A percentile compares a stretch with the other conserved stretches of the same genome.
Evolutionary conservation across 23 tunicate genomes (phyloP).

Genomic region (Trididemnum nubilum): DNA sequence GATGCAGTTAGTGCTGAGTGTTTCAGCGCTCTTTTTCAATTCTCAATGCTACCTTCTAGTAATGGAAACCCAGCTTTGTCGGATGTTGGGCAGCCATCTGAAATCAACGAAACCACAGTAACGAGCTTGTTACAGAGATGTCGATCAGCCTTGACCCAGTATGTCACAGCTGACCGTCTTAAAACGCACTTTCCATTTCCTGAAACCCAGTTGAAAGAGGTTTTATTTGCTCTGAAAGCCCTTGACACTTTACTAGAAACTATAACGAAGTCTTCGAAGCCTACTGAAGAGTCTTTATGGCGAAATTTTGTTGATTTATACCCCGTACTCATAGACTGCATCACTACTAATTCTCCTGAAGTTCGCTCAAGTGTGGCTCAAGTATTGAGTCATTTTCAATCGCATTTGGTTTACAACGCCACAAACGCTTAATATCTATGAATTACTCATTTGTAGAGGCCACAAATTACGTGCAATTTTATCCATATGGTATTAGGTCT

Average conservation of each 20-base stretch:
- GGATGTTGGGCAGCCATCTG: slow-evolving; percentile 40
- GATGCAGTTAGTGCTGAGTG: slow-evolving; percentile 78
- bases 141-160: slow-evolving; percentile 51
- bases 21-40: slow-evolving; percentile 77
- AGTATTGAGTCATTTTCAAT: slow-evolving; percentile 56
- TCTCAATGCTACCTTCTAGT: slow-evolving; percentile 51
- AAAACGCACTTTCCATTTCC: slow-evolving; percentile 74
- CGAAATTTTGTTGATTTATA: slow-evolving; percentile 52
- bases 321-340: slow-evolving; percentile 79
- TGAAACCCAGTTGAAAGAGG: slow-evolving; percentile 56
- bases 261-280: slow-evolving; percentile 13
- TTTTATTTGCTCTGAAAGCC: slow-evolving; percentile 64
- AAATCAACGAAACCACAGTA: slow-evolving; percentile 65
- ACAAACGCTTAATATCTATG: slow-evolving; percentile 5
- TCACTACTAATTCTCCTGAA: slow-evolving; percentile 73
- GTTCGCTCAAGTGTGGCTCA: slow-evolving; percentile 73
- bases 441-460: not conserved
- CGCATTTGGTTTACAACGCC: slow-evolving; percentile 14
- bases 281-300: slow-evolving; percentile 52
- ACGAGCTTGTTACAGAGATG: slow-evolving; percentile 71
- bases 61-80: slow-evolving; percentile 24
- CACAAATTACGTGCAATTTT: not conserved
- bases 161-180: slow-evolving; percentile 61
- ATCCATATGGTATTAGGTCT: not conserved
- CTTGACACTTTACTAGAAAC: slow-evolving; percentile 62